phyloP scores from a whole-genome alignment of 2,888 invertebrate genomes.

The Ichneumon xanthorius region DNA sequence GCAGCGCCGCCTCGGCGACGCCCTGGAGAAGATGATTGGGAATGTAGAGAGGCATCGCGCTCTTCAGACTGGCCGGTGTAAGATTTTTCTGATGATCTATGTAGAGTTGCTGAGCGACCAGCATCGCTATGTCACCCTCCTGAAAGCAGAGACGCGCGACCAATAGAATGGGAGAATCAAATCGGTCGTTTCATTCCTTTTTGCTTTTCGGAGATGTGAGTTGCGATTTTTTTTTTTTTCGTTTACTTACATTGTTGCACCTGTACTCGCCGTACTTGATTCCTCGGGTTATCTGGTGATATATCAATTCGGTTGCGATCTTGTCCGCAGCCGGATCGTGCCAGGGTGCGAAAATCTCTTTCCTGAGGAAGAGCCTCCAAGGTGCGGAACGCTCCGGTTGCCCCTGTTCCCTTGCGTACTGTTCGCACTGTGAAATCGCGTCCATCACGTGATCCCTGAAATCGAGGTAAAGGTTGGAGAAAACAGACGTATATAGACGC shows the following conservation, averaged over 20 bases:
- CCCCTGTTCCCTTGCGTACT: slow-evolving; percentile 96
- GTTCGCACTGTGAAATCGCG: slow-evolving; percentile 98
- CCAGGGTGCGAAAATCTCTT: slow-evolving; percentile 97
- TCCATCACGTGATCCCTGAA: slow-evolving; percentile 97
- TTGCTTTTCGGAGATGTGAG: neutral
- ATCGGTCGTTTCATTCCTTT: neutral
- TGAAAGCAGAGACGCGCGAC: slow-evolving; percentile 66
- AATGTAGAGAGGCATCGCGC: slow-evolving; percentile 91
- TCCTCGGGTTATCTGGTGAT: slow-evolving; percentile 94
- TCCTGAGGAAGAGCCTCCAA: slow-evolving; percentile 94
- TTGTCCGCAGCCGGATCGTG: slow-evolving; percentile 93
- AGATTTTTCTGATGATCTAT: slow-evolving; percentile 91
- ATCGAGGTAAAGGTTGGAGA: neutral
- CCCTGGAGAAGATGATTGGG: slow-evolving; percentile 91
- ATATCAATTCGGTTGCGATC: slow-evolving; percentile 95
- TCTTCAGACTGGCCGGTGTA: slow-evolving; percentile 89
- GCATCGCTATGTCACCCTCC: slow-evolving; percentile 94
- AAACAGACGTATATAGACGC: neutral
- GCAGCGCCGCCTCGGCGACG: slow-evolving; percentile 86
- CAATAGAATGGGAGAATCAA: neutral
- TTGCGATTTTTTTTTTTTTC: neutral
- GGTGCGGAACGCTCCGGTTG: slow-evolving; percentile 93
- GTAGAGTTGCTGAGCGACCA: slow-evolving; percentile 96
- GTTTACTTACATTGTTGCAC: slow-evolving; percentile 86
- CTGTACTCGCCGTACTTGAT: slow-evolving; percentile 97